Conservation (phyloP, 2,888 invertebrate species). For the Catotricha subobsoleta region DNA sequence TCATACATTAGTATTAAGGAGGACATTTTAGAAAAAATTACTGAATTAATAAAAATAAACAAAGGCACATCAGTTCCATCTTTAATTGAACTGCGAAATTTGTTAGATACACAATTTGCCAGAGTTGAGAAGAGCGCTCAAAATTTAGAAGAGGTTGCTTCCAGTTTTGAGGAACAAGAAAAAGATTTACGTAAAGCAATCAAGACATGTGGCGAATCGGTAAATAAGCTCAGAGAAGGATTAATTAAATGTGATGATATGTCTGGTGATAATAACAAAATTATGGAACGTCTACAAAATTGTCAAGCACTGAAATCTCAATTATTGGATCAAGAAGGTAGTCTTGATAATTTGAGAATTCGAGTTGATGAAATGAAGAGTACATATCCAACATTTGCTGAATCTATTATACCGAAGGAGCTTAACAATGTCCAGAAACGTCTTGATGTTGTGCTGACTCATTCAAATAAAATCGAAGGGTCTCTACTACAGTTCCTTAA, state of each 20-base stretch:
- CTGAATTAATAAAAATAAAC: conserved; percentile 59
- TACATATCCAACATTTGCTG: conserved; percentile 59
- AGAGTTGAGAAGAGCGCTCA: conserved; percentile 54
- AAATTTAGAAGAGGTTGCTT: conserved; percentile 53
- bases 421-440: conserved; percentile 67
- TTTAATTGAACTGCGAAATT: conserved; percentile 40
- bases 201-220: conserved; percentile 48
- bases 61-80: conserved; percentile 51
- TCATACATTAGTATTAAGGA: conserved; percentile 56
- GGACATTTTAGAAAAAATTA: conserved; percentile 60
- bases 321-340: conserved; percentile 46
- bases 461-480: conserved; percentile 66
- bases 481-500: conserved; percentile 64
- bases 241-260: conserved; percentile 80
- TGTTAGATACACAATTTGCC: conserved; percentile 58
- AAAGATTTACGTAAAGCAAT: conserved; percentile 50
- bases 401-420: conserved; percentile 64
- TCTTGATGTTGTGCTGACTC: conserved; percentile 55
- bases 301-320: conserved; percentile 55
- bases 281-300: conserved; percentile 57
- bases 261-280: conserved; percentile 70
- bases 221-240: conserved; percentile 58
- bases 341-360: conserved; percentile 48
- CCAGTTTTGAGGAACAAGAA: conserved; percentile 56
- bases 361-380: conserved; percentile 52